Evolutionary conservation across 2,113 vertebrate species (phyloP).

Genomic region (Garra rufa): DNA sequence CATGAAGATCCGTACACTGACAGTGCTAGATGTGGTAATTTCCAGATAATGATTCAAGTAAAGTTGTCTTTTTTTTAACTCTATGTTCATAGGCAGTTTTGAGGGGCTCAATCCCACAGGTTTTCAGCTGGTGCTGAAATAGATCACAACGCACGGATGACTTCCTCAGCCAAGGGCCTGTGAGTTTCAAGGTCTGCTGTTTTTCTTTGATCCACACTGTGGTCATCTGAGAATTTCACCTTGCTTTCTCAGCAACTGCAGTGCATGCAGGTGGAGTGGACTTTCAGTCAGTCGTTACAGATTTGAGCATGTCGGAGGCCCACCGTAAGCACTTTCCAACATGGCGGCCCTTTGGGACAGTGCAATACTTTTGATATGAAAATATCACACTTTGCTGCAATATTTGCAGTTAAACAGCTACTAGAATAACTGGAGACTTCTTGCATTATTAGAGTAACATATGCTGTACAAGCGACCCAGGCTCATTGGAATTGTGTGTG

Average conservation of each 20-base stretch:
- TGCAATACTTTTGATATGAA: conserved; percentile 42
- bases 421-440: conserved; percentile 25
- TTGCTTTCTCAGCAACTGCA: conserved; percentile 54
- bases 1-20: background rate
- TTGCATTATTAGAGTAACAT: conserved; percentile 42
- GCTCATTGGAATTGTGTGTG: background rate
- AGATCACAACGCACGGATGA: conserved; percentile 28
- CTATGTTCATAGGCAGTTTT: conserved; percentile 4
- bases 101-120: conserved; percentile 42
- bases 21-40: conserved; percentile 7
- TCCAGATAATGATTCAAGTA: conserved; percentile 28
- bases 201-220: conserved; percentile 13
- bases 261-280: conserved; percentile 34
- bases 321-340: conserved; percentile 56
- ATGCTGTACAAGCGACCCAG: background rate
- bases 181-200: conserved; percentile 37
- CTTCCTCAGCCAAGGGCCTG: conserved; percentile 41
- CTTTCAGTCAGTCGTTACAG: conserved; percentile 41
- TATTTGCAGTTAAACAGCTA: conserved; percentile 31
- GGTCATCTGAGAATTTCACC: conserved; percentile 37
- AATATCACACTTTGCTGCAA: conserved; percentile 43
- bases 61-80: background rate
- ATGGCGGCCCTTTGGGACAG: conserved; percentile 24
- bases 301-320: conserved; percentile 18
- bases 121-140: conserved; percentile 37